phyloP scores from a whole-genome alignment of 2,888 invertebrate species.

The Pseudococcus viburni region DNA sequence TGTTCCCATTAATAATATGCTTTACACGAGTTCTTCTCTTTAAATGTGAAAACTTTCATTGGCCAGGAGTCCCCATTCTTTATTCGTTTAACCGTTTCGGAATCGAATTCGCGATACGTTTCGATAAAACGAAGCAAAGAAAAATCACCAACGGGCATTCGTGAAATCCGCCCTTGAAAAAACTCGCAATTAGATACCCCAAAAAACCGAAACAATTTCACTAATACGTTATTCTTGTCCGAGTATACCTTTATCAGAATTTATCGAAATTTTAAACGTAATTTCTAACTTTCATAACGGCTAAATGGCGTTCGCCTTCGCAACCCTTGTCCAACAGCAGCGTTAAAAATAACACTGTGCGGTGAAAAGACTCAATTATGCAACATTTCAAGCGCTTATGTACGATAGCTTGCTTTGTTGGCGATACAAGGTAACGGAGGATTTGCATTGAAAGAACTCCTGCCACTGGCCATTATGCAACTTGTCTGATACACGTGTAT shows the following conservation, averaged over 20 bases:
- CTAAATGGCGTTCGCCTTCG: not conserved
- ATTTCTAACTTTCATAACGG: not conserved
- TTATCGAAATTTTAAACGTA: not conserved
- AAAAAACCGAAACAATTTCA: not conserved
- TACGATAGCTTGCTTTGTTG: not conserved
- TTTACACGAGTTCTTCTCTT: slow-evolving; percentile 20
- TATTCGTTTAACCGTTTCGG: not conserved
- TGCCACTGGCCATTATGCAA: not conserved
- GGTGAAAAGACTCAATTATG: slow-evolving; percentile 6
- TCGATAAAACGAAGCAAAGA: not conserved
- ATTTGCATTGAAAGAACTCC: not conserved
- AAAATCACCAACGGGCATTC: not conserved
- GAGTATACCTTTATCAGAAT: not conserved
- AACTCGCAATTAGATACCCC: not conserved
- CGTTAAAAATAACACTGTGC: not conserved
- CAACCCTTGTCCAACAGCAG: not conserved
- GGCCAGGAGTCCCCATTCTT: not conserved
- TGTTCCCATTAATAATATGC: not conserved
- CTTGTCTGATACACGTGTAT: slow-evolving; percentile 5
- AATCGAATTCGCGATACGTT: not conserved
- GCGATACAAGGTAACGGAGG: not conserved
- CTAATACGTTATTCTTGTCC: not conserved
- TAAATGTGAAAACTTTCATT: slow-evolving; percentile 10
- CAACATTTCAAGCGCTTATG: not conserved
- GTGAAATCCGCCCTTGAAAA: not conserved